A percentile compares a stretch with the other conserved stretches of the same genome.
Conservation (phyloP, 2,888 invertebrate species). For the Bimastos eiseni region DNA sequence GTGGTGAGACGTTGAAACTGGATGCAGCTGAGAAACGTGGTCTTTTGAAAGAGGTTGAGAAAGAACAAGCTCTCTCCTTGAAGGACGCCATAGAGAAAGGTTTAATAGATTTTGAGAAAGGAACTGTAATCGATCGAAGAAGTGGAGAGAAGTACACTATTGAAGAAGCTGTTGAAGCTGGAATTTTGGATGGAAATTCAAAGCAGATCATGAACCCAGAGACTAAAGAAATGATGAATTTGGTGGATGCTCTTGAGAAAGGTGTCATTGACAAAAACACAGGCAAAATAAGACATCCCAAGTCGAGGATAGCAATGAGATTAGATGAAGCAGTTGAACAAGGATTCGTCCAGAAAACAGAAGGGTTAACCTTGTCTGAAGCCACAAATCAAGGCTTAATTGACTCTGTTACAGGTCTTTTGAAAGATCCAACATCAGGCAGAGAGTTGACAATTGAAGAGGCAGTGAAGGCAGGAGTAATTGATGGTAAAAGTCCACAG, state of each 20-base stretch:
- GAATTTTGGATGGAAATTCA: constrained; percentile 76
- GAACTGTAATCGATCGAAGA: not conserved
- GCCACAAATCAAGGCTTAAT: no score
- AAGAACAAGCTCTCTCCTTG: not conserved
- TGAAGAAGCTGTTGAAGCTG: constrained; percentile 83
- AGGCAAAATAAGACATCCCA: not conserved
- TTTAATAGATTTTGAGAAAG: not conserved
- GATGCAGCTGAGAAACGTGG: constrained; percentile 27
- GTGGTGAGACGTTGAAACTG: constrained; percentile 32
- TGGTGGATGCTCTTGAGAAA: constrained; percentile 73
- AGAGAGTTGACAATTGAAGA: constrained; percentile 61
- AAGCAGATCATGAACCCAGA: constrained; percentile 70
- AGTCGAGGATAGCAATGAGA: not conserved
- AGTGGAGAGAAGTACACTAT: constrained; percentile 5
- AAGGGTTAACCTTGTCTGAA: no score
- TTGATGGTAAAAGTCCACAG: constrained; percentile 19
- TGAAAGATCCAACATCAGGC: no score
- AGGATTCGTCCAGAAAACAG: no score
- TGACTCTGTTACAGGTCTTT: no score
- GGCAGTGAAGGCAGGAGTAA: constrained; percentile 64
- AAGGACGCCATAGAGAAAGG: constrained; percentile 22
- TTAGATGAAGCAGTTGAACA: not conserved
- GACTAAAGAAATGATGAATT: constrained; percentile 71
- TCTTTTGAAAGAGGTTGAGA: not conserved
- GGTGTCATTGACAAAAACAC: constrained; percentile 24